These are phyloP conservation scores for Dryocosmus kuriphilus DNA, from an alignment of 2,888 invertebrate species.

Conservation along the genomic window DNA sequence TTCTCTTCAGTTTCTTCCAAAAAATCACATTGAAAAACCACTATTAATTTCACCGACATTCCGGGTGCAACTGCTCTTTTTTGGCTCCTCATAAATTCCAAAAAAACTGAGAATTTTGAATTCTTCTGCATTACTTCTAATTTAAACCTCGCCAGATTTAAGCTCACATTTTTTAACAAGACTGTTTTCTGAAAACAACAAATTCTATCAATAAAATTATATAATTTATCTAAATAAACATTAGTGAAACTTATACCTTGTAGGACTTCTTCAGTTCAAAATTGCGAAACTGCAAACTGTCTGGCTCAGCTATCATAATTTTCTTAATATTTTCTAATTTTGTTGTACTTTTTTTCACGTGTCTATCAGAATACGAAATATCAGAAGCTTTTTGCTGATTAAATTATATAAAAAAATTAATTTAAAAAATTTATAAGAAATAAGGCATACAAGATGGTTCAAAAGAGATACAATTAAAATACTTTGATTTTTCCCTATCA, in stretches of 20 bases:
- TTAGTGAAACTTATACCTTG: neutral
- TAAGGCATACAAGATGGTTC: neutral
- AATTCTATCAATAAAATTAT: neutral
- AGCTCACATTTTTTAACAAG: conserved; percentile 68
- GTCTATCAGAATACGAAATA: neutral
- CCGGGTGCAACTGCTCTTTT: conserved; percentile 74
- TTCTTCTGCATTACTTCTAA: conserved; percentile 65
- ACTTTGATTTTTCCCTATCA: neutral
- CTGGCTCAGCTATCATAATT: neutral
- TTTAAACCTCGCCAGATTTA: conserved; percentile 66
- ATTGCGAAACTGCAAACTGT: neutral
- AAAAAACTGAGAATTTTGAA: conserved; percentile 67
- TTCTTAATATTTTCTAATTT: neutral
- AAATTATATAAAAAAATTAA: neutral
- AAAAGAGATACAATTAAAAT: neutral
- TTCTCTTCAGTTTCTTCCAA: conserved; percentile 70
- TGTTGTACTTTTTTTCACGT: neutral
- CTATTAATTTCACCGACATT: conserved; percentile 71
- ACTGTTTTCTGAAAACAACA: conserved; percentile 52
- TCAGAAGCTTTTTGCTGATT: neutral
- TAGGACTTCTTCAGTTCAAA: conserved; percentile 1
- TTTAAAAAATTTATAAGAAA: neutral
- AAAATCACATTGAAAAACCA: conserved; percentile 71
- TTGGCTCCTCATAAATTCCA: conserved; percentile 56
- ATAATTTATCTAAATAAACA: neutral